Base-by-base conservation (phyloP, 2,113 vertebrate genomes). In the Podarcis cretensis region DNA sequence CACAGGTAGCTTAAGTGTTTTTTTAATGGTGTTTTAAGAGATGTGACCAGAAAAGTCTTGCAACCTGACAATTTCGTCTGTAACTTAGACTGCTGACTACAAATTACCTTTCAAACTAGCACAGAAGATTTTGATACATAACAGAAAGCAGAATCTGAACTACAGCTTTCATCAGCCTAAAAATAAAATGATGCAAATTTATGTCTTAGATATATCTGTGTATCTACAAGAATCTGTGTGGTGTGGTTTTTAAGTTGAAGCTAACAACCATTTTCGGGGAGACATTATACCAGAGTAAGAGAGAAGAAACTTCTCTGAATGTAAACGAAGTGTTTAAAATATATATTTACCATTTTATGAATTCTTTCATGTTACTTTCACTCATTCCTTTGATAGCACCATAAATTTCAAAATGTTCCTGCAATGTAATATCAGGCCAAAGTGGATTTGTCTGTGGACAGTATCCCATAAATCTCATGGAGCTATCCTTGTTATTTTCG, bases 381-480 rank as follows among this genome's bases (percentile, higher is more conserved):
- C 87, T 97, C 96, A 99, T 97, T 30, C 99, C 99, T 94, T 98
- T 99, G 89, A 99, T 94, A 71, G 98, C 97, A 0, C 98, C 98
- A 65, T 99, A 99, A 87, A 98, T 97, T 95, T 99, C 98, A 88
- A 99, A 98, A 90, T 99, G 99, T 2, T 99, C 99, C 87, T 98
- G 96, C 87, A 99, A 20, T 0, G 98, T 99, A 90, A 99, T 95
- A 13, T 98, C 96, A 71, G 98, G 98, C 99, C 99, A 99, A 30
- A 99, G 96, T 0, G 99, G 98, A 57, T 98, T 99, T 0, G 95
- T 96, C 85, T 99, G 99, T 12, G 99, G 98, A 90, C 99, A 99
- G 95, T 99, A 99, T 1, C 99, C 99, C 91, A 99, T 94, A 5
- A 98, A 98, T 6, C 97, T 97, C 90, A 97, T 85, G 0, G 96